A percentile compares a stretch with the other conserved stretches of the same genome.
phyloP scores from a whole-genome alignment of 2,888 invertebrate genomes.

The Eutolmus rufibarbis region DNA sequence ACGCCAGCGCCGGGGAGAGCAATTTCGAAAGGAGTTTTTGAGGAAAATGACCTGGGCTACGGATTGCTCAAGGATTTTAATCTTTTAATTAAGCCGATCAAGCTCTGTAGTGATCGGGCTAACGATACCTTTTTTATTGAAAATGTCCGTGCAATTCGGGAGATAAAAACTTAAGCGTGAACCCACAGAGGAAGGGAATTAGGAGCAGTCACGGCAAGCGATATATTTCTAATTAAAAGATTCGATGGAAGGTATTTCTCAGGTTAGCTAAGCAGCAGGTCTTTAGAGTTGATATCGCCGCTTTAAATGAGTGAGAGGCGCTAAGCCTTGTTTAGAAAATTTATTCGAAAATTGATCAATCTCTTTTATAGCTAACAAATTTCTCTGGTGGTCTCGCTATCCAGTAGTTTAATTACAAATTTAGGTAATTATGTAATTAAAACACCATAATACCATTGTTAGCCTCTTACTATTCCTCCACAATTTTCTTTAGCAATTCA shows the following conservation, averaged over 20 bases:
- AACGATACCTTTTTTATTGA: not conserved
- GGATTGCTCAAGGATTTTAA: not conserved
- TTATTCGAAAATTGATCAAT: not conserved
- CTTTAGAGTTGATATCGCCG: not conserved
- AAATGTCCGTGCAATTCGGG: not conserved
- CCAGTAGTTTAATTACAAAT: not conserved
- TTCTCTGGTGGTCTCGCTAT: not conserved
- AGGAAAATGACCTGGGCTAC: not conserved
- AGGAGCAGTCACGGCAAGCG: not conserved
- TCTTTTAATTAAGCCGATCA: conserved; percentile 19
- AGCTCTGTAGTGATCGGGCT: not conserved
- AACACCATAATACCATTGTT: too few relatives aligned
- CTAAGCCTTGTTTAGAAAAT: not conserved
- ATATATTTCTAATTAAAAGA: not conserved
- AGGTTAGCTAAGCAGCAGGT: not conserved
- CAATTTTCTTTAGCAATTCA: not conserved
- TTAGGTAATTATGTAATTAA: not conserved
- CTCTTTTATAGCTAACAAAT: not conserved
- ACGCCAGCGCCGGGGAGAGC: not conserved
- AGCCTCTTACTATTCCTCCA: not conserved
- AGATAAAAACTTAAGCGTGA: not conserved
- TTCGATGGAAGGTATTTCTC: not conserved
- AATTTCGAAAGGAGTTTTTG: conserved; percentile 2
- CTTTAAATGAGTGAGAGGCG: not conserved
- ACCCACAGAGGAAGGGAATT: not conserved